Percentiles rank a stretch among this genome's conserved stretches.
These are phyloP conservation scores for Pachymerium ferrugineum DNA, from an alignment of 2,888 invertebrate species.

Conservation along the genomic window DNA sequence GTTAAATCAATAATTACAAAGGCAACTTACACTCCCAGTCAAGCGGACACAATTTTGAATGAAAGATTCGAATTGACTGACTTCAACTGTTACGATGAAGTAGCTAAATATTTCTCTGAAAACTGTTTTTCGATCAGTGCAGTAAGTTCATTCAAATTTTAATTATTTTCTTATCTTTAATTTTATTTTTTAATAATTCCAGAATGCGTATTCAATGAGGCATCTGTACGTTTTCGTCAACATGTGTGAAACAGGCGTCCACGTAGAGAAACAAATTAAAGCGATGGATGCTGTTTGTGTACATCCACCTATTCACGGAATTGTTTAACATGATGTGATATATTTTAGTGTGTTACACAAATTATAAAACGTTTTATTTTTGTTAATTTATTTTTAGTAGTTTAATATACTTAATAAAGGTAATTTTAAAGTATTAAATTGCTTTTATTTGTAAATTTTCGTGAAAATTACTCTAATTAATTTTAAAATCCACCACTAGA, in stretches of 20 bases:
- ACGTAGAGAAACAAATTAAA: constrained; percentile 32
- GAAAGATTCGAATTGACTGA: constrained; percentile 41
- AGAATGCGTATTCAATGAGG: constrained; percentile 49
- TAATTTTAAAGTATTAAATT: too few species aligned
- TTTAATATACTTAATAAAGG: too few species aligned
- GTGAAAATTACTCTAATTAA: too few species aligned
- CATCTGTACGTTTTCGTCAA: constrained; percentile 50
- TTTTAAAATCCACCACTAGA: too few species aligned
- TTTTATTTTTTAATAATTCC: constrained; percentile 35
- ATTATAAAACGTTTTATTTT: too few species aligned
- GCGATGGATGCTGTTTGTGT: constrained; percentile 42
- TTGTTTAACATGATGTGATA: too few species aligned
- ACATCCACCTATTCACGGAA: constrained; percentile 39
- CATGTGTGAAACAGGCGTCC: constrained; percentile 47
- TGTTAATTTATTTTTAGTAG: too few species aligned
- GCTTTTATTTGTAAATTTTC: too few species aligned
- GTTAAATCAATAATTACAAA: constrained; percentile 44
- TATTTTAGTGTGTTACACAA: too few species aligned
- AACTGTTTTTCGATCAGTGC: constrained; percentile 48
- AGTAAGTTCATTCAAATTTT: too few species aligned
- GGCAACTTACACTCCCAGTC: constrained; percentile 41
- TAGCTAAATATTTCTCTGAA: constrained; percentile 44
- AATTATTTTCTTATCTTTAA: neutral
- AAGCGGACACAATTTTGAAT: constrained; percentile 38
- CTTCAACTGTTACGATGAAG: constrained; percentile 48